Conservation (phyloP, 2,113 vertebrate genomes). For the Ciconia stormi region DNA sequence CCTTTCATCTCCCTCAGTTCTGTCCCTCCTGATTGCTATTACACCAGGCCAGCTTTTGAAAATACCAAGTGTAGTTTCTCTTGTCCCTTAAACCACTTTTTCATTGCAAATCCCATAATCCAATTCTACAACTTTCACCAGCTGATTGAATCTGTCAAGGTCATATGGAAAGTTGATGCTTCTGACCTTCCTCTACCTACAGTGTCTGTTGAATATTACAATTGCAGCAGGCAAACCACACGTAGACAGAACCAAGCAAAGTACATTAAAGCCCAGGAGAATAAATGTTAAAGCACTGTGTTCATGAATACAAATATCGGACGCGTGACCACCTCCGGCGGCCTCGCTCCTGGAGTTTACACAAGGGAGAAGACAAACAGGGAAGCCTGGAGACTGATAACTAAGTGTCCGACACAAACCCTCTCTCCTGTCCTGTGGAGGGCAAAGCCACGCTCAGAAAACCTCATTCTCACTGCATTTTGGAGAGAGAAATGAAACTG, state of each 20-base stretch:
- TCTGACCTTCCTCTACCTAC: constrained; percentile 56
- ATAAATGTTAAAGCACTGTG: constrained; percentile 24
- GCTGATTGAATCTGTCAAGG: constrained; percentile 58
- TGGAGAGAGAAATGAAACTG: background rate
- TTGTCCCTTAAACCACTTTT: constrained; percentile 33
- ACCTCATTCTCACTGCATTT: background rate
- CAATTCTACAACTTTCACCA: constrained; percentile 57
- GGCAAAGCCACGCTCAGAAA: background rate
- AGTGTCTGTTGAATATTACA: constrained; percentile 40
- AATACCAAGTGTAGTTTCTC: background rate
- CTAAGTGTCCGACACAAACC: background rate
- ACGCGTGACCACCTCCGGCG: background rate
- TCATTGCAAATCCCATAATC: constrained; percentile 61
- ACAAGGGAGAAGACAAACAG: constrained; percentile 30
- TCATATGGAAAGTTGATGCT: constrained; percentile 49
- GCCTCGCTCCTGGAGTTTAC: background rate
- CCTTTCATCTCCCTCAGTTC: background rate
- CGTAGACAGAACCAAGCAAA: background rate
- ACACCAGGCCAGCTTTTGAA: background rate
- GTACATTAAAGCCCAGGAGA: constrained; percentile 57
- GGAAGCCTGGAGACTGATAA: background rate
- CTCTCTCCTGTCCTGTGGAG: background rate
- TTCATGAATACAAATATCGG: constrained; percentile 11
- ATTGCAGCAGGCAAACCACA: constrained; percentile 9
- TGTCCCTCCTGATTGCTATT: background rate